Evolutionary conservation across 2,888 invertebrate genomes (phyloP).

Genomic region (Polietes domitor): DNA sequence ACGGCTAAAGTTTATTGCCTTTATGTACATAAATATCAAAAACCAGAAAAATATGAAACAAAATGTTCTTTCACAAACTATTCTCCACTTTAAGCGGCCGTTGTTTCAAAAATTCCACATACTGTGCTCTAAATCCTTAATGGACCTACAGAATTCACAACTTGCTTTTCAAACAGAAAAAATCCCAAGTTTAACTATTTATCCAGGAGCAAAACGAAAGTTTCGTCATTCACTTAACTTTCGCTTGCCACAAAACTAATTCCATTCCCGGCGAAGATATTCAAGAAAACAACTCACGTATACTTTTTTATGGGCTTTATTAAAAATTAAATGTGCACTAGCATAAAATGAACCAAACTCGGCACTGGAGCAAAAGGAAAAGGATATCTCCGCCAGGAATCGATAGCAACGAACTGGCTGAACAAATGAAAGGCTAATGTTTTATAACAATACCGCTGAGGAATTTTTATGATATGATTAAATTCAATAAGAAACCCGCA

Average conservation of each 20-base stretch:
- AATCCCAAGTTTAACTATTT: neutral
- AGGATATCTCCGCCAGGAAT: constrained; percentile 42
- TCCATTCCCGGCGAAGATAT: neutral
- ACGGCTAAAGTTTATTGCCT: no score
- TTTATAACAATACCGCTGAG: constrained; percentile 45
- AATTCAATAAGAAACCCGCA: constrained; percentile 40
- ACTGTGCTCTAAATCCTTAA: neutral
- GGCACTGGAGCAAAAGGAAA: neutral
- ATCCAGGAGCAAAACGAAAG: neutral
- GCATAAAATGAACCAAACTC: neutral
- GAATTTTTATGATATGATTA: constrained; percentile 55
- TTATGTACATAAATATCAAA: no score
- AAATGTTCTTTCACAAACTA: no score
- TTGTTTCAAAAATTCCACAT: no score
- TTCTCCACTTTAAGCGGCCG: no score
- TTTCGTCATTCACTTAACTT: neutral
- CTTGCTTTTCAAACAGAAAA: neutral
- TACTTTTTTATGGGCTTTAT: constrained; percentile 56
- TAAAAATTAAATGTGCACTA: constrained; percentile 61
- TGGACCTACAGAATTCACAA: neutral
- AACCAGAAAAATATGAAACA: no score
- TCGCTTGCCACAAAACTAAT: neutral
- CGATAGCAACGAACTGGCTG: neutral
- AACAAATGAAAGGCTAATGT: constrained; percentile 34
- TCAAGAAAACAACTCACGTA: constrained; percentile 53